A percentile compares a stretch with the other conserved stretches of the same genome.
These are phyloP conservation scores for Bufo bufo DNA, from an alignment of 2,113 vertebrate species.

Conservation along the genomic window DNA sequence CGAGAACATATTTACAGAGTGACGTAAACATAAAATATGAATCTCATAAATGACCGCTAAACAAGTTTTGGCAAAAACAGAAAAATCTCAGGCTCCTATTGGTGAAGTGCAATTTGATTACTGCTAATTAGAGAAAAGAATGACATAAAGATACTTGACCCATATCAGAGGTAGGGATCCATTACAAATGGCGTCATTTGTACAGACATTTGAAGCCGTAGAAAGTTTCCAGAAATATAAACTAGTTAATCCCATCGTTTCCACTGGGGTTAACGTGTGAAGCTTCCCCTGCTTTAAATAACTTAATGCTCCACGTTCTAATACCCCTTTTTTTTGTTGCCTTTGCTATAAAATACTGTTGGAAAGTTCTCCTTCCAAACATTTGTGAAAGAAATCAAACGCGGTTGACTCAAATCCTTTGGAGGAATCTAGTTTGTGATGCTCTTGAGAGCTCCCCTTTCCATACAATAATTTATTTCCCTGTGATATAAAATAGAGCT, in stretches of 20 bases:
- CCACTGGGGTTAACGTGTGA: conserved; percentile 54
- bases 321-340: conserved; percentile 22
- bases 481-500: conserved; percentile 40
- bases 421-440: conserved; percentile 48
- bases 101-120: conserved; percentile 36
- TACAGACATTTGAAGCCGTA: conserved; percentile 14
- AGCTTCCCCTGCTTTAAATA: conserved; percentile 55
- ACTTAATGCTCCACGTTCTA: conserved; percentile 48
- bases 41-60: conserved; percentile 13
- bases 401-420: conserved; percentile 48
- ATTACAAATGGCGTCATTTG: conserved; percentile 36
- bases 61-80: background rate
- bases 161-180: conserved; percentile 46
- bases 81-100: background rate
- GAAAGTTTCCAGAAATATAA: conserved; percentile 50
- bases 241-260: conserved; percentile 50
- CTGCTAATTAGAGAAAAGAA: conserved; percentile 25
- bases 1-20: conserved; percentile 13
- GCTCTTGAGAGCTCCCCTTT: conserved; percentile 50
- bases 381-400: conserved; percentile 58
- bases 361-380: conserved; percentile 50
- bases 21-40: conserved; percentile 15
- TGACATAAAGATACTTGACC: conserved; percentile 47
- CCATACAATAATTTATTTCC: conserved; percentile 55
- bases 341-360: conserved; percentile 45